Evolutionary conservation across 1,140 invertebrate genomes (phyloP), one percentile per base, ranked within the genome.

Genomic region (Drosophila erecta): DNA sequence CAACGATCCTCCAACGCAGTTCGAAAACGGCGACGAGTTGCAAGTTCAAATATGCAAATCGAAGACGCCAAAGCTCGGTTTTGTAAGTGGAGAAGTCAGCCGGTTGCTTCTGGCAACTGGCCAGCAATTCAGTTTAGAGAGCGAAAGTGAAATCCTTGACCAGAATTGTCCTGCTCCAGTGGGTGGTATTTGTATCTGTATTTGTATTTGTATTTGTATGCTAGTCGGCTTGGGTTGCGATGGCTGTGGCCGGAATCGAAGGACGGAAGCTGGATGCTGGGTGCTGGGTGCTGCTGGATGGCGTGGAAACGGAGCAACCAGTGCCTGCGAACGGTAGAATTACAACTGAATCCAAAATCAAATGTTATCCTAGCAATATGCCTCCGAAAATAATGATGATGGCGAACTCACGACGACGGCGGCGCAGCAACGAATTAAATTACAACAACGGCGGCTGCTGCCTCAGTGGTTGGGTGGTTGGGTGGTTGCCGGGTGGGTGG

Each of bases 281-380:
- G 4, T 24, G 22, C 22, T 24, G 22, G 22, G 22, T 24, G 22
- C 22, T 24, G 41, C 40, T 37, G 41, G 56, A 58, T 80, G 62
- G 40, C 56, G 76, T 92, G 86, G 87, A 81, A 91, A 92, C 87
- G 76, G 70, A 90, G 81, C 90, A 89, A 80, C 85, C 84, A 90
- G 84, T 74, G 76, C 84, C 79, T 79, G 86, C 73, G 91, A 89
- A 91, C 90, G 91, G 91, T 92, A 91, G 86, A 92, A 92, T 92
- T 91, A 91, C 90, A 92, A 92, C 91, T 92, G 91, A 92, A 91
- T 86, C 81, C 79, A 78, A 91, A 92, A 90, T 92, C 87, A 84
- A 91, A 92, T 87, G 83, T 92, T 92, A 92, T 92, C 91, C 91
- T 91, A 90, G 91, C 90, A 92, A 92, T 92, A 92, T 91, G 91